Evolutionary conservation across 2,113 vertebrate species (phyloP).

Genomic region (Athene cunicularia): DNA sequence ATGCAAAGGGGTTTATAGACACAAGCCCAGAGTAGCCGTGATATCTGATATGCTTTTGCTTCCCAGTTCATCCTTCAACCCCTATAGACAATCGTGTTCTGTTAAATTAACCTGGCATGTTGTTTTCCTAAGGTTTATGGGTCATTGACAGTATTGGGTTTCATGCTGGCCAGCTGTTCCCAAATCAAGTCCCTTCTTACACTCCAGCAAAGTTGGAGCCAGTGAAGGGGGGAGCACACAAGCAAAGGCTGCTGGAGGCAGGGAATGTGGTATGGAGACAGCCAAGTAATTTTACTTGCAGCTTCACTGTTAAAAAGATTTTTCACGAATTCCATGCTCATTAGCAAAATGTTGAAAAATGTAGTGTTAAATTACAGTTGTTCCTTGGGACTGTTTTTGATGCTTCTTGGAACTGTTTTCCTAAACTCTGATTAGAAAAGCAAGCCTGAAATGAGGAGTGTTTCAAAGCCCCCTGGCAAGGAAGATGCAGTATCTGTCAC

Average conservation of each 20-base stretch:
- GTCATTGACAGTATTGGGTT: not conserved
- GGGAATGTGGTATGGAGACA: not conserved
- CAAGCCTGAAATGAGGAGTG: not conserved
- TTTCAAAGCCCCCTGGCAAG: not conserved
- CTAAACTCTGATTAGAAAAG: not conserved
- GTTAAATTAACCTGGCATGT: not conserved
- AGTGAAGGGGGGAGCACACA: not conserved
- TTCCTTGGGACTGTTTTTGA: not conserved
- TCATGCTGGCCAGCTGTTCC: not conserved
- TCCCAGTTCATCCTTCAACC: not conserved
- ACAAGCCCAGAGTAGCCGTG: not conserved
- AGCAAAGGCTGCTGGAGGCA: not conserved
- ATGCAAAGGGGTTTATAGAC: not conserved
- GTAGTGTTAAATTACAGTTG: not conserved
- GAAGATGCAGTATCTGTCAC: not conserved
- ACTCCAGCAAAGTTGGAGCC: rapidly evolving
- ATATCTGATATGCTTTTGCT: not conserved
- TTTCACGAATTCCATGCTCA: not conserved
- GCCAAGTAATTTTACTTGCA: not conserved
- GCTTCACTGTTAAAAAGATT: not conserved
- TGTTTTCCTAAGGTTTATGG: not conserved
- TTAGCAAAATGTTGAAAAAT: not conserved
- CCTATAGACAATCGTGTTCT: not conserved
- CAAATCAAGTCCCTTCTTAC: not conserved
- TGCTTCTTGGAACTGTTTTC: not conserved